Evolutionary conservation across 1,140 invertebrate species (phyloP), one percentile per base, ranked within the genome.

Genomic region (Pogonomyrmex californicus): DNA sequence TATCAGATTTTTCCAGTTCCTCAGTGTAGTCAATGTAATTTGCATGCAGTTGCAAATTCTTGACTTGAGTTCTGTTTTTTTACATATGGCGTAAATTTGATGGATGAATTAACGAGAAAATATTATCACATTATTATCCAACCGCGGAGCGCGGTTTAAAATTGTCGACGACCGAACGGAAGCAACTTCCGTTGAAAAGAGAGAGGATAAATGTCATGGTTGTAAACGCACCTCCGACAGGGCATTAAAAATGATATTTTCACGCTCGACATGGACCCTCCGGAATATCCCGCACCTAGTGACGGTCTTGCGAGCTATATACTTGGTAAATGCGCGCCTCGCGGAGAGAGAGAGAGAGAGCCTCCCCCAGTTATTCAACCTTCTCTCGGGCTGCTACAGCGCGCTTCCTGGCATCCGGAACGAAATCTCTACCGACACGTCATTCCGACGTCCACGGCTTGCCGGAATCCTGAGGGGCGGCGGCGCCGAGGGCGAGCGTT

Each of bases 371-470:
- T 88, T 89, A 81, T 88, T 89, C 62, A 63, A 68, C 47, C 75
- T 62, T 54, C 75, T 68, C 71, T 68, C 75, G 38, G 54, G 63
- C 23, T 65, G 62, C 44, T 79, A 33, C 77, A 54, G 47, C 63
- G 56, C 75, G 65, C 58, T 77, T 68, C 68, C 51, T 82, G 75
- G 47, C 75, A 86, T 88, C 77, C 82, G 83, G 85, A 86, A 89
- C 85, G 88, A 90, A 90, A 90, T 89, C 87, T 90, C 85, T 44
- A 70, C 87, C 87, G 88, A 77, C 87, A 82, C 87, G 87, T 86
- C 87, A 81, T 88, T 68, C 86, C 70, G 33, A 82, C 87, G 87
- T 89, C 82, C 88, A 86, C 56, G 47, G 54, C 41, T 56, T 73
- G 73, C 33, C 38, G 60, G 85, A 58, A 86, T 89, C 79, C 79